Percentiles rank a stretch among this genome's conserved stretches.
Evolutionary conservation across 2,113 vertebrate genomes (phyloP).

Genomic region (Ancistrus triradiatus): DNA sequence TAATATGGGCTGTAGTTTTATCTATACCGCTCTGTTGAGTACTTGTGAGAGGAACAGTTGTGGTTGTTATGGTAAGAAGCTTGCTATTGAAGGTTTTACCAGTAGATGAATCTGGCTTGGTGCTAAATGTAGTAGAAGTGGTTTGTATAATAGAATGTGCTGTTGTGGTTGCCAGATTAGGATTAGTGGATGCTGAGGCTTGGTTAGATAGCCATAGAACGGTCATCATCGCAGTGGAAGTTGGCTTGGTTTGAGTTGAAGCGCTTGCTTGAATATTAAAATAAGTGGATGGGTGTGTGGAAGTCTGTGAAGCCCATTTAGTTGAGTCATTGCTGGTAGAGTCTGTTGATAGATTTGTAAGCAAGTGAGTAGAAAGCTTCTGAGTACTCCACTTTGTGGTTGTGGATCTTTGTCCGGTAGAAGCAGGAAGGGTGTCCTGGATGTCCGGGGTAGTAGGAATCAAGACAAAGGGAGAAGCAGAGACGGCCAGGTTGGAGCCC

Average conservation of each 20-base stretch:
- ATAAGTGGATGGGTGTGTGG: neutral
- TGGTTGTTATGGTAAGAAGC: slow-evolving; percentile 3
- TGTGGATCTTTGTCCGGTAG: slow-evolving; percentile 2
- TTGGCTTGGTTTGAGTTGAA: neutral
- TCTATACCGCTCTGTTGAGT: neutral
- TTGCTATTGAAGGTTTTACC: neutral
- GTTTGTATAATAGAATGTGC: neutral
- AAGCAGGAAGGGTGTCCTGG: neutral
- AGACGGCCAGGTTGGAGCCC: slow-evolving; percentile 1
- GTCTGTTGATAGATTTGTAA: neutral
- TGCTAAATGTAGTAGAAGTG: neutral
- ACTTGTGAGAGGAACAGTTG: neutral
- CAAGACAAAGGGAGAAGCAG: neutral
- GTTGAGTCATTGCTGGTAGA: slow-evolving; percentile 41
- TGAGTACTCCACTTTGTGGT: slow-evolving; percentile 3
- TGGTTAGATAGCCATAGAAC: neutral
- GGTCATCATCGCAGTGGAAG: neutral
- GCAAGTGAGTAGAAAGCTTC: neutral
- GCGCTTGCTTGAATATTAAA: slow-evolving; percentile 1
- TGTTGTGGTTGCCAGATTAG: neutral
- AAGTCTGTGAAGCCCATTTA: slow-evolving; percentile 14
- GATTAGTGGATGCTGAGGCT: neutral
- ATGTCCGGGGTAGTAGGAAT: slow-evolving; percentile 5
- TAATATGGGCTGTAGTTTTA: neutral
- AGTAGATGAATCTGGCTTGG: neutral